A percentile compares a stretch with the other conserved stretches of the same genome.
Evolutionary conservation across 1,140 invertebrate genomes (phyloP).

Genomic region (Parapsyche elsis): DNA sequence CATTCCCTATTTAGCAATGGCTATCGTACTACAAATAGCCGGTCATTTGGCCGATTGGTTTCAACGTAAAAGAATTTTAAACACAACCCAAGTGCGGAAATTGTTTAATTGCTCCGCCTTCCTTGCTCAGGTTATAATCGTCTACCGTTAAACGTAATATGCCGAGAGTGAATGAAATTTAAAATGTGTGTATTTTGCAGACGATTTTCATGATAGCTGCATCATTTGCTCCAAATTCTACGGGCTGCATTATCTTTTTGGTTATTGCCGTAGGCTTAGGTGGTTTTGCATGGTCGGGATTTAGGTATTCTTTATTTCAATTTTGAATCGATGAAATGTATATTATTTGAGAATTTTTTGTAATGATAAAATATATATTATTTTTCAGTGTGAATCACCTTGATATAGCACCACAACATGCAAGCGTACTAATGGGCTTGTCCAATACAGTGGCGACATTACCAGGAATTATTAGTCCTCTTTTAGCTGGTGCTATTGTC

Average conservation of each 20-base stretch:
- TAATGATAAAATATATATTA: not conserved
- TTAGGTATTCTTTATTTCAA: conserved; percentile 70
- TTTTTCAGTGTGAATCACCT: conserved; percentile 83
- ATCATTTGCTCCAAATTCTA: conserved; percentile 74
- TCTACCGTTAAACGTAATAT: not conserved
- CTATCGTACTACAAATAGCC: conserved; percentile 79
- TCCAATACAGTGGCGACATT: conserved; percentile 90
- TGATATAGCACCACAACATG: conserved; percentile 86
- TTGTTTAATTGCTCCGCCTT: conserved; percentile 84
- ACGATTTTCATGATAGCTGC: conserved; percentile 86
- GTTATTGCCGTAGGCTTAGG: conserved; percentile 88
- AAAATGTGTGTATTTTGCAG: conserved; percentile 63
- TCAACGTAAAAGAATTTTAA: conserved; percentile 71
- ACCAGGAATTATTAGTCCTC: conserved; percentile 87
- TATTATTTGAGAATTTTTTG: not conserved
- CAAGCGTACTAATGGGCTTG: conserved; percentile 86
- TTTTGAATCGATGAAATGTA: not conserved
- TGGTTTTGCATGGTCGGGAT: conserved; percentile 90
- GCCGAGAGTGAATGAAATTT: not conserved
- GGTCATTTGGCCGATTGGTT: conserved; percentile 86
- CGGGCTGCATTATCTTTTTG: conserved; percentile 78
- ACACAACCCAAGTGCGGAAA: conserved; percentile 80
- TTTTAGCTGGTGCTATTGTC: conserved; percentile 82
- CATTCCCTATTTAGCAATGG: conserved; percentile 88
- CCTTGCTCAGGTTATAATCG: conserved; percentile 66